Base-by-base conservation (phyloP, 1,140 invertebrate species). In the Leptonema lineaticorne region DNA sequence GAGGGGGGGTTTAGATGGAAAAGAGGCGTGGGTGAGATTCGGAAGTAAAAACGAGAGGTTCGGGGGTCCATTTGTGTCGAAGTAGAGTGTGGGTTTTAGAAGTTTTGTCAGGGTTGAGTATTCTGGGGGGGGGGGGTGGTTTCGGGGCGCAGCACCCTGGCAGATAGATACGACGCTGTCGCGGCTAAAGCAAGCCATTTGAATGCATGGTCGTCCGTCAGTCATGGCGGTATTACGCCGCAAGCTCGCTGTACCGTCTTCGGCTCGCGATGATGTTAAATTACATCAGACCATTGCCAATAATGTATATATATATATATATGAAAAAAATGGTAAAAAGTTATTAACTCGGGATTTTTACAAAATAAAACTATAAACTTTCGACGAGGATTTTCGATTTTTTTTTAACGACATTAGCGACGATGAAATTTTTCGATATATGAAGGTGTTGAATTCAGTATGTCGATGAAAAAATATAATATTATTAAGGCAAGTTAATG, bases 191-290 rank as follows among this genome's bases (percentile, higher is more conserved):
- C 84, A 85, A 85, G 79, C 85, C 78, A 86, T 86, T 86, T 86
- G 85, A 86, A 86, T 86, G 85, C 85, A 86, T 86, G 81, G 84
- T 84, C 83, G 85, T 86, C 84, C 82, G 85, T 86, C 85, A 86
- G 81, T 85, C 85, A 85, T 78, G 81, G 78, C 80, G 83, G 82
- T 83, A 85, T 85, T 85, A 83, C 78, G 75, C 66, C 69, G 75
- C 77, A 73, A 67, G 75, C 74, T 74, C 68, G 65, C 75, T 74
- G 74, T 20, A 60, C 20, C 73, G 74, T 63, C 60, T 59, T 56
- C 70, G 74, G 27, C 75, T 70, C 28, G 74, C 73, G 24, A 64
- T 63, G 26, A 30, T 18, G 68, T 60, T 16, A 59, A 53, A 9
- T 41, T 41, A n/a, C n/a, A n/a, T n/a, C n/a, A n/a, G n/a, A n/a